Percentiles rank a stretch among this genome's conserved stretches.
Conservation (phyloP, 2,113 vertebrate species). For the Bubalus kerabau region DNA sequence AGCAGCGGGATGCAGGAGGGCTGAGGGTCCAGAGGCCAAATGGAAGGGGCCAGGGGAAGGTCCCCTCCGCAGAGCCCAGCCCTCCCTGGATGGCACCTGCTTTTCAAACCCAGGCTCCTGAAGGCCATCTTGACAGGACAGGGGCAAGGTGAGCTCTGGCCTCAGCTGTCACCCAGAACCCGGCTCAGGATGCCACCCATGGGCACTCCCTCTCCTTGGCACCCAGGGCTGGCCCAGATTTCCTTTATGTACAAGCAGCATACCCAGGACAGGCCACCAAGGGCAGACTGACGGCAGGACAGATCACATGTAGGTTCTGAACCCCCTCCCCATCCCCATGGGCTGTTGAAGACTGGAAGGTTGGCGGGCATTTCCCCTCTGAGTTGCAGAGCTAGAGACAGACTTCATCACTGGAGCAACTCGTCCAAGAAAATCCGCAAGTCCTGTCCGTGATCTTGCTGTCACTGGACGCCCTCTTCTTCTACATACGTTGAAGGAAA, state of each 20-base stretch:
- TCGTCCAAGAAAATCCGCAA: constrained; percentile 47
- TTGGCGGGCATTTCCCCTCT: neutral
- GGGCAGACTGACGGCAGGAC: neutral
- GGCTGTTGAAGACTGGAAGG: constrained; percentile 11
- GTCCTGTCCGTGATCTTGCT: neutral
- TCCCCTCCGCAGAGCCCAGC: neutral
- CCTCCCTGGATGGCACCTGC: neutral
- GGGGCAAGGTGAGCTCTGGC: neutral
- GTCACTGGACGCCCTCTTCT: constrained; percentile 93
- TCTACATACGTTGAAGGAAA: constrained; percentile 98
- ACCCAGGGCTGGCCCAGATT: neutral
- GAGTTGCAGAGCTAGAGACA: neutral
- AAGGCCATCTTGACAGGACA: neutral
- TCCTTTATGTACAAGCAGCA: constrained; percentile 78
- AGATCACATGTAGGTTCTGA: neutral
- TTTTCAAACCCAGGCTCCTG: neutral
- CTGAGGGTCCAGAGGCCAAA: neutral
- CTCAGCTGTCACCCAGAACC: neutral
- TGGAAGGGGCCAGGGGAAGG: neutral
- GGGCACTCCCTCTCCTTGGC: rapidly evolving
- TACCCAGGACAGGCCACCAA: neutral
- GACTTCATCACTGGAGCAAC: constrained; percentile 62
- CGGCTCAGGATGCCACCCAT: neutral
- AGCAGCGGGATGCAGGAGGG: neutral
- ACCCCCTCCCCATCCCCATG: neutral